phyloP scores from a whole-genome alignment of 2,113 vertebrate genomes.

The Bettongia penicillata region DNA sequence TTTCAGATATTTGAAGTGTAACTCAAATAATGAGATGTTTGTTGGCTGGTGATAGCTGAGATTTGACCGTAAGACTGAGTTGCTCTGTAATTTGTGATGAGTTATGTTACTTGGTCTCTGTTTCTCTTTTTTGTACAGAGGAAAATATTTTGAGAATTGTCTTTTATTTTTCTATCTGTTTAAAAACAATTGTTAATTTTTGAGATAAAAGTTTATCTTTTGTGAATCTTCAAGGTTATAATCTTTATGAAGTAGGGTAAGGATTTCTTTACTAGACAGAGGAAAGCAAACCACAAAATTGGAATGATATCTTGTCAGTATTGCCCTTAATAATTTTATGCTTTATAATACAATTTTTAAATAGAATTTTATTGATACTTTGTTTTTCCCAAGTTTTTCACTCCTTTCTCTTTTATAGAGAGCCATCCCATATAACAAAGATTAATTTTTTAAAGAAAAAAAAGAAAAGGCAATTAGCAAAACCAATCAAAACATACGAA shows the following conservation, averaged over 20 bases:
- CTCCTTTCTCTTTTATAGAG: neutral
- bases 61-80: neutral
- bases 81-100: neutral
- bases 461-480: neutral
- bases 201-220: neutral
- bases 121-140: slow-evolving; percentile 8
- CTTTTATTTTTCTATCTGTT: slow-evolving; percentile 16
- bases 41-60: neutral
- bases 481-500: neutral
- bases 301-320: neutral
- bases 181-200: neutral
- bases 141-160: slow-evolving; percentile 9
- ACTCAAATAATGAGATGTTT: neutral
- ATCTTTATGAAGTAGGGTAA: neutral
- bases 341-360: neutral
- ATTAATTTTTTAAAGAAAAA: neutral
- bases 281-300: neutral
- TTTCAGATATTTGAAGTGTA: neutral
- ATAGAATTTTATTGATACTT: neutral
- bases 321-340: neutral
- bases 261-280: neutral
- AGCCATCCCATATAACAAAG: neutral
- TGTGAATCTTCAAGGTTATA: slow-evolving; percentile 1
- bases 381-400: neutral
- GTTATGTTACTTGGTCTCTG: neutral